phyloP scores from a whole-genome alignment of 2,888 invertebrate genomes.

The Brachyptera risi region DNA sequence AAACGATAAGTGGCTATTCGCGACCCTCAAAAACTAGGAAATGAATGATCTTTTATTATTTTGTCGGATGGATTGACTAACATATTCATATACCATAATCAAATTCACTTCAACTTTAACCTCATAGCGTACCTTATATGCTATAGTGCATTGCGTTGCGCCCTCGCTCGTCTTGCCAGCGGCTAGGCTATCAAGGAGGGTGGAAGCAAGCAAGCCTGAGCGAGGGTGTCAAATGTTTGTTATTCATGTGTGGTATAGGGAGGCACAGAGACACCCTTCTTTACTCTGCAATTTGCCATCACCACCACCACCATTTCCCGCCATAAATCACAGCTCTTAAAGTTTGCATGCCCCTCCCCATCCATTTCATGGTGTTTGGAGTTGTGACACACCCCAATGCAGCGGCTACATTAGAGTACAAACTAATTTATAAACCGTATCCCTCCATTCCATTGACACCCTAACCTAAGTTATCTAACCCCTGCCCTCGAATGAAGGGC shows the following conservation, averaged over 20 bases:
- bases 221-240: conserved; percentile 25
- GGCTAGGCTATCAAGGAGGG: no score
- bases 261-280: conserved; percentile 16
- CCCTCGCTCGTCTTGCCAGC: background rate
- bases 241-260: conserved; percentile 27
- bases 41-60: no score
- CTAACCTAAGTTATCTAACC: background rate
- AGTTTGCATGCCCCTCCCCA: conserved; percentile 1
- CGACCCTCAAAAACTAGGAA: no score
- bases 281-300: conserved; percentile 27
- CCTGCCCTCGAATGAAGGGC: background rate
- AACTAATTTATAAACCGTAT: conserved; percentile 17
- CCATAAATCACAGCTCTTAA: conserved; percentile 26
- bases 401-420: background rate
- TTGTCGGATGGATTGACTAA: no score
- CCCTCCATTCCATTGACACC: background rate
- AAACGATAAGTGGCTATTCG: no score
- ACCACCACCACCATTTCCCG: conserved; percentile 25
- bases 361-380: conserved; percentile 18
- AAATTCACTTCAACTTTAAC: no score
- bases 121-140: no score
- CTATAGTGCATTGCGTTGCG: no score
- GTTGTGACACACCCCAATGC: background rate
- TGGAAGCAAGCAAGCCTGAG: no score
- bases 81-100: no score